phyloP scores from a whole-genome alignment of 2,888 invertebrate genomes.

The Dione juno region DNA sequence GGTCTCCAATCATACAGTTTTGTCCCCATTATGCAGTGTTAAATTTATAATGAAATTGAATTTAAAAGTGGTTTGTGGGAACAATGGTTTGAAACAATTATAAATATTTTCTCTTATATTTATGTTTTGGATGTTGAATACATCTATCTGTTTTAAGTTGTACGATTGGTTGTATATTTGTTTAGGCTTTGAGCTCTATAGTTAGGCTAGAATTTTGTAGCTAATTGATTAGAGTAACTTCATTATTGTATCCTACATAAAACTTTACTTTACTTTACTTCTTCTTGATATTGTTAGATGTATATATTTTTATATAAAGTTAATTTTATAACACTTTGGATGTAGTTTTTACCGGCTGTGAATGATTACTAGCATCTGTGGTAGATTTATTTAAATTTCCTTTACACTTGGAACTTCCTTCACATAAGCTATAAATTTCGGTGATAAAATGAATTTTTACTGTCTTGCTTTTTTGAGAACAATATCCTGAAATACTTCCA shows the following conservation, averaged over 20 bases:
- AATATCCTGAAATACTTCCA: constrained; percentile 52
- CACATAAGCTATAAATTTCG: constrained; percentile 67
- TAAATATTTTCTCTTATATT: too few species aligned
- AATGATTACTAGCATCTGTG: constrained; percentile 78
- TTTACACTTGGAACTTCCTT: constrained; percentile 76
- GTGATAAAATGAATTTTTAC: constrained; percentile 70
- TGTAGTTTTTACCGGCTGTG: constrained; percentile 73
- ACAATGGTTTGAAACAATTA: constrained; percentile 36
- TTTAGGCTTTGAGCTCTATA: too few species aligned
- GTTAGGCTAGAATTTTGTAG: too few species aligned
- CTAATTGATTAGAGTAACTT: too few species aligned
- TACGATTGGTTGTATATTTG: too few species aligned
- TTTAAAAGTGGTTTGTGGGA: constrained; percentile 18
- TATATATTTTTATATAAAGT: too few species aligned
- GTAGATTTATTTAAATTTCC: constrained; percentile 79
- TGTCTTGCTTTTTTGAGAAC: constrained; percentile 60
- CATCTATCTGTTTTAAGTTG: too few species aligned
- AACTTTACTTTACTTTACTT: too few species aligned
- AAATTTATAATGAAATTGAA: constrained; percentile 21
- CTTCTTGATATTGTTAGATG: too few species aligned
- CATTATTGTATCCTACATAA: too few species aligned
- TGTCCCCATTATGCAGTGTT: background rate
- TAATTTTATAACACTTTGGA: constrained; percentile 73
- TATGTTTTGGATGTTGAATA: too few species aligned
- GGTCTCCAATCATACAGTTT: background rate